Conservation (phyloP, 2,113 vertebrate genomes). For the Petaurus breviceps region DNA sequence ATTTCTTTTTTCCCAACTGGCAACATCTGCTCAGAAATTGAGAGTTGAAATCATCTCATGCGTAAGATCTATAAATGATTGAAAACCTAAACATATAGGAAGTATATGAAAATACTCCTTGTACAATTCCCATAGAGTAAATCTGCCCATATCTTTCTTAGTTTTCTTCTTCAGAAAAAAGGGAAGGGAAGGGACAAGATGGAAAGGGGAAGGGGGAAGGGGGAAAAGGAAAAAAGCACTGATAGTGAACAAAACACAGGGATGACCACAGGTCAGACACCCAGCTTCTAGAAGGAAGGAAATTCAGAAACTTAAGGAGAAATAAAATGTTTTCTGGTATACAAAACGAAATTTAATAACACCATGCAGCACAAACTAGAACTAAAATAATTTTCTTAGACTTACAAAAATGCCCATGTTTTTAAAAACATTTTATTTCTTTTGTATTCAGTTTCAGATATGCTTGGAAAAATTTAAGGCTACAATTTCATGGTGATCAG, state of each 20-base stretch:
- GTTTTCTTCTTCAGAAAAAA: neutral
- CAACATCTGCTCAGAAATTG: conserved; percentile 14
- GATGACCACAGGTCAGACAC: neutral
- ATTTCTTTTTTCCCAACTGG: neutral
- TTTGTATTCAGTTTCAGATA: neutral
- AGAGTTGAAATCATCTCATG: neutral
- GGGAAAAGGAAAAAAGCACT: neutral
- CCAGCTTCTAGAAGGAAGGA: neutral
- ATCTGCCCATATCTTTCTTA: neutral
- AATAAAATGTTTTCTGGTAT: neutral
- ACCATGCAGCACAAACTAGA: neutral
- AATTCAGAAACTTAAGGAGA: neutral
- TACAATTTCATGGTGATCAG: neutral
- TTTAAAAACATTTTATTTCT: neutral
- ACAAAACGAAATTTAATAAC: conserved; percentile 4
- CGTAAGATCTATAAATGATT: neutral
- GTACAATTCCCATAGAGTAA: neutral
- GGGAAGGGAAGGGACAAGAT: too few species aligned
- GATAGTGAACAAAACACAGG: neutral
- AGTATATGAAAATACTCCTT: neutral
- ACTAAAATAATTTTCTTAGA: neutral
- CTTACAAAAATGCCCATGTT: neutral
- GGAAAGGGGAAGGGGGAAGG: neutral
- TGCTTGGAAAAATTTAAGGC: neutral
- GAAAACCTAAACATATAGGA: neutral